A percentile compares a stretch with the other conserved stretches of the same genome.
Evolutionary conservation across 2,888 invertebrate genomes (phyloP).

Genomic region (Thysanoteuthis rhombus): DNA sequence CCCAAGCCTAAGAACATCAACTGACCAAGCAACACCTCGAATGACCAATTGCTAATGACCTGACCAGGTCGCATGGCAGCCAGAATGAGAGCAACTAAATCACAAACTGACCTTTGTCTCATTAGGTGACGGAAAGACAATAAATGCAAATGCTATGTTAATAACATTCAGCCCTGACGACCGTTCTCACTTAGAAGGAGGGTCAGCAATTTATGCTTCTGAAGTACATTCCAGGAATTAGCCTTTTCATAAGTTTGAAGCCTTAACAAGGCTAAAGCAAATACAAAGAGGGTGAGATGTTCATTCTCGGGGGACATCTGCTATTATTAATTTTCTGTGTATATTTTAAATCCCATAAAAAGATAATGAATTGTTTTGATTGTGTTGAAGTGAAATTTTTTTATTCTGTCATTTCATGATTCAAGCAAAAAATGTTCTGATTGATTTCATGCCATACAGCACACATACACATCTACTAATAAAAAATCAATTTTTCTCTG

Average conservation of each 20-base stretch:
- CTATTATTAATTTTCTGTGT: too few species aligned
- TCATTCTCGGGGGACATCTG: too few species aligned
- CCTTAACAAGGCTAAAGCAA: background rate
- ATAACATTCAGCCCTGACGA: background rate
- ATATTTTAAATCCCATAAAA: too few species aligned
- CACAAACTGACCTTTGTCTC: slow-evolving; percentile 12
- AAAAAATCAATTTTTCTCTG: too few species aligned
- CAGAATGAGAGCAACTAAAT: background rate
- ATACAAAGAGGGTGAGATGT: background rate
- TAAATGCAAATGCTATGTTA: slow-evolving; percentile 12
- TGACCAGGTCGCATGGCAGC: background rate
- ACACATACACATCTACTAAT: too few species aligned
- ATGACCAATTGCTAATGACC: slow-evolving; percentile 12
- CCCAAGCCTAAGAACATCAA: background rate
- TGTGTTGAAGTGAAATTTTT: too few species aligned
- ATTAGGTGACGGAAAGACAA: background rate
- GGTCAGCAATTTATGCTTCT: background rate
- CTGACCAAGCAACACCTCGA: background rate
- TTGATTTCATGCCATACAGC: too few species aligned
- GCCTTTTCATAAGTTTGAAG: background rate
- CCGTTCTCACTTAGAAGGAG: background rate
- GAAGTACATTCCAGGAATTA: background rate
- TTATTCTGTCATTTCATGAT: too few species aligned
- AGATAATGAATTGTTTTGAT: too few species aligned
- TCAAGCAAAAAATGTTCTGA: too few species aligned